Evolutionary conservation across 2,113 vertebrate species (phyloP).

Genomic region (Casuarius casuarius): DNA sequence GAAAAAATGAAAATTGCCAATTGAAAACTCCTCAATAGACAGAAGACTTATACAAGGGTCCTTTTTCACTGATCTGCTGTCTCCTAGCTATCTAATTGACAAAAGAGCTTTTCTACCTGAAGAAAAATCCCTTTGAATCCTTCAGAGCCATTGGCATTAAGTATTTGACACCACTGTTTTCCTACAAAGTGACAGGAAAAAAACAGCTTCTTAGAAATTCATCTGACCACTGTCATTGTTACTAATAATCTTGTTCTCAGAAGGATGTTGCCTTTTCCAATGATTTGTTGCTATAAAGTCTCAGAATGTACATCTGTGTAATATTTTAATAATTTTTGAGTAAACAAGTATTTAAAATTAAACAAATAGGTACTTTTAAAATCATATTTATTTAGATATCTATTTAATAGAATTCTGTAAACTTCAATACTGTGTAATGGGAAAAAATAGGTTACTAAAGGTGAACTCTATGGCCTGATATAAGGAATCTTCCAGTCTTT

Average conservation of each 20-base stretch:
- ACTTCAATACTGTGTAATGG: background rate
- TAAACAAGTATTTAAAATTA: no score
- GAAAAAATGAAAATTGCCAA: background rate
- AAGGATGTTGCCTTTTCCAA: background rate
- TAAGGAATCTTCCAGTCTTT: background rate
- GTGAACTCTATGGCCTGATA: background rate
- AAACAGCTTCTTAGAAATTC: background rate
- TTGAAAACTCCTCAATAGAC: background rate
- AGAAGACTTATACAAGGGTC: background rate
- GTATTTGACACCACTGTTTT: conserved; percentile 30
- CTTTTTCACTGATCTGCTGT: conserved; percentile 11
- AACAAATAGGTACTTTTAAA: background rate
- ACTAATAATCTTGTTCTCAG: conserved; percentile 39
- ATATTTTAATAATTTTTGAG: background rate
- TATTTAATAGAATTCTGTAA: conserved; percentile 1
- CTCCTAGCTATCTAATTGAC: conserved; percentile 28
- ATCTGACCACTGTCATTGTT: conserved; percentile 3
- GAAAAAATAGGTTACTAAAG: background rate
- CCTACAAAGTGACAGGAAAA: conserved; percentile 14
- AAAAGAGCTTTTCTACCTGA: conserved; percentile 12
- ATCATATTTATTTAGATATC: background rate
- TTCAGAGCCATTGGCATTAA: conserved; percentile 18
- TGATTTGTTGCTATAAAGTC: background rate
- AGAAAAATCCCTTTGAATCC: background rate
- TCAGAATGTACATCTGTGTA: background rate